These are phyloP conservation scores for Hydropotes inermis DNA, from an alignment of 2,113 vertebrate genomes.

Conservation along the genomic window DNA sequence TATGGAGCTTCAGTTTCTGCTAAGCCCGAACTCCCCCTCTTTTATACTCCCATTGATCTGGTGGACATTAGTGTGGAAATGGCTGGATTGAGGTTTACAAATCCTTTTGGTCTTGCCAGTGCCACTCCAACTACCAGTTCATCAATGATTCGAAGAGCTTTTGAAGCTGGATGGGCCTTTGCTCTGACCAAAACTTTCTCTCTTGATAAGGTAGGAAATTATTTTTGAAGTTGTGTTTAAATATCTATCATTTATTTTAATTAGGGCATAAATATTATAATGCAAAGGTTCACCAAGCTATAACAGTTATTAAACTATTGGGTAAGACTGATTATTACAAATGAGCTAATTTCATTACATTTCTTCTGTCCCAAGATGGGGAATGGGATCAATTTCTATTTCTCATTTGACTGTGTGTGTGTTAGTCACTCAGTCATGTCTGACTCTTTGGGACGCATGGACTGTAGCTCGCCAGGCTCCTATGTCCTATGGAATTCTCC, in stretches of 20 bases:
- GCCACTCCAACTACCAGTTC: conserved; percentile 92
- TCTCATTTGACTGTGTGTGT: background rate
- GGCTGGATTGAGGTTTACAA: conserved; percentile 90
- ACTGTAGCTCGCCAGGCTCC: background rate
- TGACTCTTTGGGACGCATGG: background rate
- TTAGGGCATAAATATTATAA: background rate
- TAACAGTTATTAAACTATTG: background rate
- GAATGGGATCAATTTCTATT: background rate
- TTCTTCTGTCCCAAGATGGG: background rate
- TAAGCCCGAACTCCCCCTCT: conserved; percentile 87
- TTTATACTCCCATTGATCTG: conserved; percentile 89
- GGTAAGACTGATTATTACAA: background rate
- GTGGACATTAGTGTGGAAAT: conserved; percentile 92
- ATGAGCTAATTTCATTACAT: background rate
- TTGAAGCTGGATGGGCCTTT: conserved; percentile 94
- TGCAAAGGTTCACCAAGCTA: background rate
- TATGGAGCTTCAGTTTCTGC: conserved; percentile 80
- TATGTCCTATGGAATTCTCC: background rate
- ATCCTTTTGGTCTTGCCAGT: conserved; percentile 95
- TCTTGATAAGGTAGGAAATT: conserved; percentile 89
- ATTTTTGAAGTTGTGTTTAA: background rate
- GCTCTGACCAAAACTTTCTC: conserved; percentile 95
- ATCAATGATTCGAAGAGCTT: conserved; percentile 94
- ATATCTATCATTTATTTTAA: background rate
- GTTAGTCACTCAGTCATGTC: background rate